Evolutionary conservation across 53 echinoderm and acorn worm species (phyloP), one percentile per base, ranked within the genome.

Genomic region (Paracentrotus lividus): DNA sequence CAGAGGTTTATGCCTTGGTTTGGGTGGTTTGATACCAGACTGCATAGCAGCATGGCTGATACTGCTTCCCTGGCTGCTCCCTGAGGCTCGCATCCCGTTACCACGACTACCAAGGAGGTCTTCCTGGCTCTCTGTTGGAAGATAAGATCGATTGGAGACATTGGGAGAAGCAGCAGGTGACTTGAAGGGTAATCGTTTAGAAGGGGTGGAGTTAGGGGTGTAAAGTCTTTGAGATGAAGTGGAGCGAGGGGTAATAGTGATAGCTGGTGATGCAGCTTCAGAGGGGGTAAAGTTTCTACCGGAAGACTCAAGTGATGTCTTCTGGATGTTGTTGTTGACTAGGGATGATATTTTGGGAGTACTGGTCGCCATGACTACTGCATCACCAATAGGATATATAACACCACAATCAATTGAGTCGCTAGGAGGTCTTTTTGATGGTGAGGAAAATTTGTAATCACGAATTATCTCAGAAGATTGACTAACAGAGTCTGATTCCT

Each of bases 1-100:
- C 14, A 58, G 26, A 1, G 98, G 98, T 42, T 93, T 94, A 84
- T 97, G 97, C 36, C 92, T 94, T 3, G 98, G 98, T 91, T 98
- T 98, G 43, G 98, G 98, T 26, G 94, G 95, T 93, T 93, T 94
- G 45, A 94, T 81, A 23, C 93, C 92, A 8, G 93, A 93, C 91
- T 95, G 88, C 51, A 92, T 45, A 3, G 95, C 94, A 26, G 75
- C 94, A 42, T 94, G 91, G 91, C 91, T 88, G 64, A 94, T 84
- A 88, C 91, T 78, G 47, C 92, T 92, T 5, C 92, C 92, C 8
- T 92, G 92, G 40, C 92, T 92, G 92, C 81, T 78, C 33, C 92
- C 92, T 0, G 92, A 92, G 40, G 92, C 92, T 42, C 92, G 77
- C 43, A 81, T 92, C 81, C 92, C 58, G 58, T 38, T 57, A 21